A percentile compares a stretch with the other conserved stretches of the same genome.
Conservation (phyloP, 1,140 invertebrate species). For the Fragariocoptes setiger region DNA sequence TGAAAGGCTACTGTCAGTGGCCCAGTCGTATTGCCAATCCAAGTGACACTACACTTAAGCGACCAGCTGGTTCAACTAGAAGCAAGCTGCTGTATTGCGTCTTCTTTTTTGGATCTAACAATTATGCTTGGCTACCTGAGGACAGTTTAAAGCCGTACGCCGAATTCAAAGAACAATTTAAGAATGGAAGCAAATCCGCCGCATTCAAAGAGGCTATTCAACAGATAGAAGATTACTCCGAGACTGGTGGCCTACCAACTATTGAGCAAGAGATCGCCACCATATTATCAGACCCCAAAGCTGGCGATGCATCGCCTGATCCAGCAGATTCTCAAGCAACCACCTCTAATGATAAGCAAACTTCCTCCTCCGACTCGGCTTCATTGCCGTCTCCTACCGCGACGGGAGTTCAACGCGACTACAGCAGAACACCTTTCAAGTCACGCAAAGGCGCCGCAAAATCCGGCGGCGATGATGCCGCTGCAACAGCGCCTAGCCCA, state of each 20-base stretch:
- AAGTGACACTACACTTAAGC: constrained; percentile 5
- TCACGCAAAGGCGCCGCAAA: constrained; percentile 1
- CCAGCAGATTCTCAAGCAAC: too few species aligned
- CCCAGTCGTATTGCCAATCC: constrained; percentile 16
- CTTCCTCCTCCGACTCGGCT: not conserved
- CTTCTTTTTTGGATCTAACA: constrained; percentile 68
- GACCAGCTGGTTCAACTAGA: not conserved
- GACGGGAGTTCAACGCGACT: constrained; percentile 5
- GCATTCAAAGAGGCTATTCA: constrained; percentile 50
- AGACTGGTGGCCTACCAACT: constrained; percentile 16
- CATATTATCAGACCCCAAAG: constrained; percentile 13
- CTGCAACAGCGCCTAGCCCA: not conserved
- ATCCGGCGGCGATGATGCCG: not conserved
- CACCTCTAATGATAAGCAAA: too few species aligned
- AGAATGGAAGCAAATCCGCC: constrained; percentile 37
- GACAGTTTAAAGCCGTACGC: constrained; percentile 48
- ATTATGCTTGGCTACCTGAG: constrained; percentile 26
- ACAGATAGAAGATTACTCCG: constrained; percentile 51
- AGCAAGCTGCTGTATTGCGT: constrained; percentile 38
- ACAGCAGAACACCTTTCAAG: constrained; percentile 9
- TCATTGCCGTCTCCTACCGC: not conserved
- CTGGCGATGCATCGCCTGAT: not conserved
- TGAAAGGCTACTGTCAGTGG: constrained; percentile 16
- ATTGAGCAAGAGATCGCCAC: constrained; percentile 18
- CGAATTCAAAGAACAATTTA: constrained; percentile 41